Conservation (phyloP, 2,113 vertebrate species). For the Barnardius zonarius region DNA sequence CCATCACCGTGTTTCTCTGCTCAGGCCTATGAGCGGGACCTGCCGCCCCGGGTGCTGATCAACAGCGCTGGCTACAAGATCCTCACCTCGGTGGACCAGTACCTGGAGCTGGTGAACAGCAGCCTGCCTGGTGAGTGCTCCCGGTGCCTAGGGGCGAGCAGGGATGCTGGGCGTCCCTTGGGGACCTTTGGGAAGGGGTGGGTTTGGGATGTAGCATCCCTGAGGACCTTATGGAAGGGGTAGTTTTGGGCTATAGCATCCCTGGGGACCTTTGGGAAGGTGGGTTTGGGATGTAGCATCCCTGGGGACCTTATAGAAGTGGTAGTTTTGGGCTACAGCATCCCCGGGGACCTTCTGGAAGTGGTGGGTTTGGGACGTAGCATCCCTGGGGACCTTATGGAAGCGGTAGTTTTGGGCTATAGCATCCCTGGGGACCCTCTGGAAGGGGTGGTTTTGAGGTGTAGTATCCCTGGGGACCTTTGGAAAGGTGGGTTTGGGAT, state of each 20-base stretch:
- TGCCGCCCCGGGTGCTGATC: slow-evolving; percentile 80
- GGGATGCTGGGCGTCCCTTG: background rate
- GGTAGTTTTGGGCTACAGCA: fast-evolving
- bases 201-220: background rate
- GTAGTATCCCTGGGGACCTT: fast-evolving
- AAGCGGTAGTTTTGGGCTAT: background rate
- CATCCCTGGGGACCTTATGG: background rate
- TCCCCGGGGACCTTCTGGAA: fast-evolving
- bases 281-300: background rate
- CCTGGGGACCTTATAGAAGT: background rate
- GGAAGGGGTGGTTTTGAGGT: background rate
- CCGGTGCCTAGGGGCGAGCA: background rate
- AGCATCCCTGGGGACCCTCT: background rate
- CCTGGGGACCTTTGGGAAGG: fast-evolving
- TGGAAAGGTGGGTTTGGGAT: background rate
- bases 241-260: fast-evolving
- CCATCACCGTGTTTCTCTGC: background rate
- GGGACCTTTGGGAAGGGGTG: background rate
- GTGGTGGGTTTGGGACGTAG: background rate
- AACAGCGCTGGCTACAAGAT: slow-evolving; percentile 91
- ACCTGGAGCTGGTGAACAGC: slow-evolving; percentile 84
- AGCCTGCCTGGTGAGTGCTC: slow-evolving; percentile 84
- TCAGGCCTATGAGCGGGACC: slow-evolving; percentile 85
- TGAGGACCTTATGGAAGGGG: fast-evolving
- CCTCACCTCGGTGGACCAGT: slow-evolving; percentile 89